Evolutionary conservation across 2,797 vertebrate genomes (phyloP), one percentile per base, ranked within the genome.

Genomic region (Luscinia luscinia): DNA sequence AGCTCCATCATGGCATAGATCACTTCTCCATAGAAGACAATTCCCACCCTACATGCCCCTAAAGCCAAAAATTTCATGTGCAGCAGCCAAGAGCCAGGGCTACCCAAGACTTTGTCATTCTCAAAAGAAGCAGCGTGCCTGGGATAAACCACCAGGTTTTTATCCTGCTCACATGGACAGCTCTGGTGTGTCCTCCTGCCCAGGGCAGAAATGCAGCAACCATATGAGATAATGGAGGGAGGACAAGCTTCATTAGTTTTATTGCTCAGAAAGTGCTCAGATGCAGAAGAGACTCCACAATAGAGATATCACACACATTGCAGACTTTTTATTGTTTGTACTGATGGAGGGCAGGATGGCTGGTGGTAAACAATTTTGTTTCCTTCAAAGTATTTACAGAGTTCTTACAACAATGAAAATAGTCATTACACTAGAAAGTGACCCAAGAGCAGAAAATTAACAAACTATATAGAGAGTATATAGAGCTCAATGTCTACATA

Each of bases 301-400:
- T 74, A 40, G 34, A 59, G 30, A 54, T 75, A 14, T n/a, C 16
- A 68, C 8, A 73, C 28, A 20, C 36, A 46, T 4, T 38, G 40
- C 15, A 63, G 48, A 58, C 10, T 41, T 63, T 66, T 83, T 76
- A 81, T 80, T 83, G 64, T 67, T 75, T 9, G 30, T 46, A 40
- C 12, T 48, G 59, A 59, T 59, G 55, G 70, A 45, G 14, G 24
- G 16, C 16, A 45, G 34, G 41, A 38, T 28, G 34, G 36, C 27
- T 52, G 9, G 4, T 36, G 20, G 45, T 20, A 87, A 90, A 64
- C 7, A 1, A 32, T 62, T 62, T 70, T 2, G 59, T 54, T 48
- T 66, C 41, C 7, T 87, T 88, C 86, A 59, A 66, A 90, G 9
- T 76, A 79, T 86, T 93, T 84, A 83, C 57, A 79, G 34, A 91